Evolutionary conservation across 2,113 vertebrate species (phyloP), one percentile per base, ranked within the genome.

Genomic region (Muscicapa adusta): DNA sequence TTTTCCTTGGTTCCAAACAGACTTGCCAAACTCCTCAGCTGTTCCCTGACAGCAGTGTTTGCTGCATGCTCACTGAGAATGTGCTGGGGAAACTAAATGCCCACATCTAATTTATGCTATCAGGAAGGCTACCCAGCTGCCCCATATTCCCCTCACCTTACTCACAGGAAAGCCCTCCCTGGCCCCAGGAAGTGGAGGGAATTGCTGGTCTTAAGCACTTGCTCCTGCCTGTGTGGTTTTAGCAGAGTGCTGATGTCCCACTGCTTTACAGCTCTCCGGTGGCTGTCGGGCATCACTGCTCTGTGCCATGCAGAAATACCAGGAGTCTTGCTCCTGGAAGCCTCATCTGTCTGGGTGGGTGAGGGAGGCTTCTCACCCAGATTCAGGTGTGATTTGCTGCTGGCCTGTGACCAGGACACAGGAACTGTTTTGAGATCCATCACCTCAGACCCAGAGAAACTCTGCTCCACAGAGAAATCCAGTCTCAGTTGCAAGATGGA

Each of bases 61-160:
- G 17, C 61, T 61, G 18, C 29, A 6, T 13, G 11, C 10, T 65
- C 0, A 0, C 57, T n/a, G 40, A 66, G 28, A 34, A 66, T 0
- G 1, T 31, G 73, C 73, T 56, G 25, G 28, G 47, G 18, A 68
- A 47, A 48, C 11, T 3, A 47, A 50, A 7, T 45, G 24, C 14
- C 61, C 18, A 4, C 8, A 14, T 22, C 20, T 29, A 9, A 8
- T 48, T 42, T 36, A 25, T 26, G 6, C 7, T 68, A 36, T 40
- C 45, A n/a, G 40, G 12, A 29, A 14, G 62, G 25, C 22, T 67
- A 18, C 16, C 9, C 4, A 36, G 4, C 26, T 20, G 29, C 20
- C 14, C 6, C 0, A 0, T 33, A 19, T 25, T 88, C 28, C 28
- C 13, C n/a, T 58, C 18, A 22, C 38, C 28, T 53, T 23, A 10